These are phyloP conservation scores for Ganaspis brasiliensis DNA, from an alignment of 2,888 invertebrate species.

Conservation along the genomic window DNA sequence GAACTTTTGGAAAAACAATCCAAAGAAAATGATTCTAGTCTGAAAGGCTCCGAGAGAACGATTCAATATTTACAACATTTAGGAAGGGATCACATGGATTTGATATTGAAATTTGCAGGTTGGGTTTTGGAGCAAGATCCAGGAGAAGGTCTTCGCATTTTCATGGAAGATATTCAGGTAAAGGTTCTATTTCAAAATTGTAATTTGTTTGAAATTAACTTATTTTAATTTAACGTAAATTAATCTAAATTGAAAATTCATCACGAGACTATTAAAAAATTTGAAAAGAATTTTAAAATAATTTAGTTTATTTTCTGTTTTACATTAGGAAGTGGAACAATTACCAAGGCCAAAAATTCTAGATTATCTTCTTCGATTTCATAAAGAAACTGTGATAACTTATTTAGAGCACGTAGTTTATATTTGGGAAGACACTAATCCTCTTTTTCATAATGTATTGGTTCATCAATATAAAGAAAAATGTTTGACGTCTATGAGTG, in stretches of 20 bases:
- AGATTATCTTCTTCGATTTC: slow-evolving; percentile 92
- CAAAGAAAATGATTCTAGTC: slow-evolving; percentile 87
- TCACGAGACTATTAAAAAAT: no score
- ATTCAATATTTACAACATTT: slow-evolving; percentile 95
- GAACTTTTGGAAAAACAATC: slow-evolving; percentile 92
- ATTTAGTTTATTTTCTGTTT: no score
- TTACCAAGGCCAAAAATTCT: slow-evolving; percentile 94
- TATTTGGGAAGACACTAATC: slow-evolving; percentile 92
- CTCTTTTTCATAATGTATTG: slow-evolving; percentile 94
- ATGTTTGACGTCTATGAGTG: slow-evolving; percentile 73
- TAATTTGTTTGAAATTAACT: not conserved
- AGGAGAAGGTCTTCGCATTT: slow-evolving; percentile 92
- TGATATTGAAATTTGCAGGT: slow-evolving; percentile 96
- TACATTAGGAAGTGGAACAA: slow-evolving; percentile 89
- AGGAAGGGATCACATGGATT: slow-evolving; percentile 88
- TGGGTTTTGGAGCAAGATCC: slow-evolving; percentile 95
- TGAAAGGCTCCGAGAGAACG: slow-evolving; percentile 91
- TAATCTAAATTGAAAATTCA: no score
- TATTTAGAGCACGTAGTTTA: slow-evolving; percentile 97
- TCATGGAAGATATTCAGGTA: slow-evolving; percentile 79
- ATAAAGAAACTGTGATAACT: slow-evolving; percentile 91
- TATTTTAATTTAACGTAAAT: no score
- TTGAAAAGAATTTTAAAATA: no score
- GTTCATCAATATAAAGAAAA: slow-evolving; percentile 94
- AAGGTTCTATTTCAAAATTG: slow-evolving; percentile 12